Base-by-base conservation (phyloP, 2,113 vertebrate species). In the Siniperca knerii region DNA sequence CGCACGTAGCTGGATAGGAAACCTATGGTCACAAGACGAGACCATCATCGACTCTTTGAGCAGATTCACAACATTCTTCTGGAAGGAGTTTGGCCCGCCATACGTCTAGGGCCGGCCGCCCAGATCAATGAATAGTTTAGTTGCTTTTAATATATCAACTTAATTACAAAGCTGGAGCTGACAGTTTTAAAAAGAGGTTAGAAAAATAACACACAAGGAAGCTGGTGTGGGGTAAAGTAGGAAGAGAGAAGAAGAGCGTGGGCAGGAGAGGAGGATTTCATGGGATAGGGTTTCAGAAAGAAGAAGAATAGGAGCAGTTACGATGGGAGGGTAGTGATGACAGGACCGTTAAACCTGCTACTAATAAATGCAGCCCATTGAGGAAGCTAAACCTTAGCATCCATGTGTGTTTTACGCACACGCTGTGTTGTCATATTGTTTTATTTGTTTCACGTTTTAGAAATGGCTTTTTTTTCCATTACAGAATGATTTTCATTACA, bases 261-360 rank as follows among this genome's bases (percentile, higher is more conserved):
- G 83, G 74, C 25, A 48, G 50, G 35, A 72, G 35, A 62, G 71
- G 83, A 76, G 25, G 74, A 65, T n/a, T 50, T 70, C 23, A 42
- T 16, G 29, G n/a, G 12, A 58, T 33, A 68, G 13, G 18, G 29
- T 67, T 33, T 76, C n/a, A 58, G 42, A 25, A 76, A 77, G 62
- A 61, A 4, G 71, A 82, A 79, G 78, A 80, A 87, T 84, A 25
- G 77, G n/a, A 77, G 67, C 65, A 12, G 64, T 64, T 55, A 16
- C 7, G 9, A 25, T 64, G 29, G 67, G 78, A 73, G 79, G 78
- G 55, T 54, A 54, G 55, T 5, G 40, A 74, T 37, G 81, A 77
- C 84, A 85, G 84, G 42, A 57, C 83, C 4, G 20, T 71, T 87
- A 89, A 73, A 83, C 71, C 75, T 50, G 10, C 79, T 57, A 25